Conservation (phyloP, 2,888 invertebrate species). For the Chymomyza procnemis region DNA sequence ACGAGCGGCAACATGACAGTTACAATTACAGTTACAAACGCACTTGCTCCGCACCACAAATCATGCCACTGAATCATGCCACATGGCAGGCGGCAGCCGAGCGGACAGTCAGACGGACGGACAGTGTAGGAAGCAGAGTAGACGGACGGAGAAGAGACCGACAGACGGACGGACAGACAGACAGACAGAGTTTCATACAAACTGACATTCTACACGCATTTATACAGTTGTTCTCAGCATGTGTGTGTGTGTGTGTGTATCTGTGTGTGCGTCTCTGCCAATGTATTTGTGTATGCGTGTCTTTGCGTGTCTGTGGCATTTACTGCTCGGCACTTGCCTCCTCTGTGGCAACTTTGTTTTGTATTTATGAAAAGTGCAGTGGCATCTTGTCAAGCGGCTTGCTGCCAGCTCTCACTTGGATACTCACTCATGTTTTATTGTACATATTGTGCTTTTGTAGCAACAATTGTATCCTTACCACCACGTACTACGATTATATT, state of each 20-base stretch:
- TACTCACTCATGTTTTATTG: neutral
- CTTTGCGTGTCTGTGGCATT: neutral
- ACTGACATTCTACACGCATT: neutral
- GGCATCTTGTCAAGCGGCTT: conserved; percentile 53
- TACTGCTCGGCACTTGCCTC: neutral
- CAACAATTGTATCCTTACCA: too few species aligned
- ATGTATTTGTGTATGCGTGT: neutral
- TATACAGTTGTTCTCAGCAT: neutral
- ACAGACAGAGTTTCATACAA: conserved; percentile 1
- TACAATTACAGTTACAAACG: conserved; percentile 64
- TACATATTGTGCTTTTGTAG: neutral
- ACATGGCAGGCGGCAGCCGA: conserved; percentile 1
- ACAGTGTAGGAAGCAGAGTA: too few species aligned
- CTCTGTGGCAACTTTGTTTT: neutral
- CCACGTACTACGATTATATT: too few species aligned
- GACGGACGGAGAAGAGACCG: too few species aligned
- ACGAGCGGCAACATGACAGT: conserved; percentile 65
- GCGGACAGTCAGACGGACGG: neutral
- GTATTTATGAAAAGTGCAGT: conserved; percentile 70
- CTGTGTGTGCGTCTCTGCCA: neutral
- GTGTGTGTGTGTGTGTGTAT: conserved; percentile 6
- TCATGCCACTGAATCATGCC: conserved; percentile 30
- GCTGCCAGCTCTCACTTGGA: conserved; percentile 3
- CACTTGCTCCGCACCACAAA: conserved; percentile 46
- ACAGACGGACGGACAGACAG: too few species aligned